Conservation (phyloP, 2,113 vertebrate species). For the Gila orcuttii region DNA sequence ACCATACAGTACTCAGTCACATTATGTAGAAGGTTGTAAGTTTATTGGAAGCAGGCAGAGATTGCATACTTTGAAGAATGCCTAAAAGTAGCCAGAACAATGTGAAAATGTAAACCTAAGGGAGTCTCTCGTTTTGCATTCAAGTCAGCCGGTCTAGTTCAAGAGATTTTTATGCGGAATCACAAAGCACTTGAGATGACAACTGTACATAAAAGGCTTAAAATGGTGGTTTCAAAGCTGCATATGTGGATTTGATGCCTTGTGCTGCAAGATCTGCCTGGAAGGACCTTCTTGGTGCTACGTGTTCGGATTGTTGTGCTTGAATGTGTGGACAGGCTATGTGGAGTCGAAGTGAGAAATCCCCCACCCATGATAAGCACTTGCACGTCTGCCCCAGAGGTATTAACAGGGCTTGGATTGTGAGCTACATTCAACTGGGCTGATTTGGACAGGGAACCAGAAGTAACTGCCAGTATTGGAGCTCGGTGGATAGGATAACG, state of each 20-base stretch:
- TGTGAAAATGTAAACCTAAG: slow-evolving; percentile 31
- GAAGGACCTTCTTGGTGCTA: slow-evolving; percentile 59
- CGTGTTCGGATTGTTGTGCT: slow-evolving; percentile 67
- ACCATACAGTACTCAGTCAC: slow-evolving; percentile 26
- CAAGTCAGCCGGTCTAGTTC: background rate
- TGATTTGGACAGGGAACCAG: slow-evolving; percentile 66
- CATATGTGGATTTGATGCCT: slow-evolving; percentile 24
- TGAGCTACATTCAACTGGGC: slow-evolving; percentile 60
- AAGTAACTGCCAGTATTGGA: slow-evolving; percentile 62
- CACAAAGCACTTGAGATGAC: slow-evolving; percentile 51
- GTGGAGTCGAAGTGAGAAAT: slow-evolving; percentile 51
- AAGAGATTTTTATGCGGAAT: slow-evolving; percentile 36
- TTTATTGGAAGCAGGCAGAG: slow-evolving; percentile 40
- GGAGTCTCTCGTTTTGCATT: slow-evolving; percentile 14
- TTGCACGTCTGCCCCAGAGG: slow-evolving; percentile 42
- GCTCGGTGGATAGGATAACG: slow-evolving; percentile 37
- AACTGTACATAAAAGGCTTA: slow-evolving; percentile 56
- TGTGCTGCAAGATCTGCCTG: slow-evolving; percentile 50
- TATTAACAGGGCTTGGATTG: slow-evolving; percentile 47
- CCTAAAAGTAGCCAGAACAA: slow-evolving; percentile 41
- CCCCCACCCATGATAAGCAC: slow-evolving; percentile 41
- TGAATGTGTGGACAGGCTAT: slow-evolving; percentile 54
- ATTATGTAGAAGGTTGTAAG: slow-evolving; percentile 19
- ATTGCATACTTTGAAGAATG: slow-evolving; percentile 44
- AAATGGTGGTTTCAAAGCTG: slow-evolving; percentile 10